A percentile compares a stretch with the other conserved stretches of the same genome.
Conservation (phyloP, 2,888 invertebrate genomes). For the Bellardia pandia region DNA sequence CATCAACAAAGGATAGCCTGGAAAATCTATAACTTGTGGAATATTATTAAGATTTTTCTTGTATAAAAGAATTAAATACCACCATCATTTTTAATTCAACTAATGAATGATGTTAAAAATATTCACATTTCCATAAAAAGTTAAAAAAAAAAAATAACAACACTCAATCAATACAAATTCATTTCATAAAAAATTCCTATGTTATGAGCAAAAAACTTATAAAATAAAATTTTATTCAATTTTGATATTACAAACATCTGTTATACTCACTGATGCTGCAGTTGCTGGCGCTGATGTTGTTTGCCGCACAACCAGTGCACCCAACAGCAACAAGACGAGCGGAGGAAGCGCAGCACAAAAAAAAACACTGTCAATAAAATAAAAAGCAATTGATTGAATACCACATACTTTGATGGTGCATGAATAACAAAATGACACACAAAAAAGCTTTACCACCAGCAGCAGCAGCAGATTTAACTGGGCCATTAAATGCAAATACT, state of each 20-base stretch:
- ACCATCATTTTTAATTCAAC: conserved; percentile 45
- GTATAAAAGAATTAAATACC: conserved; percentile 19
- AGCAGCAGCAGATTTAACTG: conserved; percentile 56
- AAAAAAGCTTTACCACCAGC: conserved; percentile 14
- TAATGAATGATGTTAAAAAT: conserved; percentile 45
- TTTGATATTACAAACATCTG: conserved; percentile 65
- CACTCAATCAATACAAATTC: conserved; percentile 39
- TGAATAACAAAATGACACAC: conserved; percentile 44
- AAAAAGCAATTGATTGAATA: conserved; percentile 73
- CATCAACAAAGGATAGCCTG: too few relatives aligned
- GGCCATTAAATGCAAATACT: conserved; percentile 70
- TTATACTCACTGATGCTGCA: conserved; percentile 1
- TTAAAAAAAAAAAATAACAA: conserved; percentile 10
- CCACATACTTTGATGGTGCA: conserved; percentile 66
- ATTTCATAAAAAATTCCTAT: conserved; percentile 49
- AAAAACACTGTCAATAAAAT: conserved; percentile 66
- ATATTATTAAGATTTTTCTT: conserved; percentile 1
- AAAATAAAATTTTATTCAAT: conserved; percentile 67
- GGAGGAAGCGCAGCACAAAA: neutral
- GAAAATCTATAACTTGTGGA: neutral
- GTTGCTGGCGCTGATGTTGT: conserved; percentile 15
- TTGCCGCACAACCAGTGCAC: conserved; percentile 44
- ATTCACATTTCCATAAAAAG: conserved; percentile 36
- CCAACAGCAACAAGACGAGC: conserved; percentile 48
- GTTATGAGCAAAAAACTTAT: conserved; percentile 32